A percentile compares a stretch with the other conserved stretches of the same genome.
phyloP scores from a whole-genome alignment of 35 echinoderm and acorn worm genomes.

The Heliocidaris erythrogramma region DNA sequence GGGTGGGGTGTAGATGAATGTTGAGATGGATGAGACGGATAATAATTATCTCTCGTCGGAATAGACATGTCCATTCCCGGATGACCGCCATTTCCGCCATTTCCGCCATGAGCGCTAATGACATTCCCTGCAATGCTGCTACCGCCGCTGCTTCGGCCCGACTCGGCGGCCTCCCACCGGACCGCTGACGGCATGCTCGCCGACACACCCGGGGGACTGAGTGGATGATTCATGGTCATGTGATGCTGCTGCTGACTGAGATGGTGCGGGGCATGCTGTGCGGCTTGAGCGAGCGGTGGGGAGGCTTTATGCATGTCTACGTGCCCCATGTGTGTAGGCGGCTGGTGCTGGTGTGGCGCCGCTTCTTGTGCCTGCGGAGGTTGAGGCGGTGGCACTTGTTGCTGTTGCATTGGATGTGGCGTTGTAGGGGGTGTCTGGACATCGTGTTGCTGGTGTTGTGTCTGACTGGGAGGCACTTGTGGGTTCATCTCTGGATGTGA shows the following conservation, averaged over 20 bases:
- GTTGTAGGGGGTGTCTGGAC: background rate
- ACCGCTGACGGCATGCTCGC: background rate
- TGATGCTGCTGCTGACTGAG: background rate
- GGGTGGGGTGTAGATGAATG: constrained; percentile 12
- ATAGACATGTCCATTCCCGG: constrained; percentile 2
- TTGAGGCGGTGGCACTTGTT: background rate
- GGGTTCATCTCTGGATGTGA: background rate
- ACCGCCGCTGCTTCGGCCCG: background rate
- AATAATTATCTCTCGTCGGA: constrained; percentile 40
- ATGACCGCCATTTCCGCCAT: constrained; percentile 20
- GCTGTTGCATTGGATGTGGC: constrained; percentile 17
- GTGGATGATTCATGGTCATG: constrained; percentile 37
- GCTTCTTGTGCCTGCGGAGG: background rate
- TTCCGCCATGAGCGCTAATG: background rate
- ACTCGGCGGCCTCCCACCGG: background rate
- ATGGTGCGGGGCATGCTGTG: constrained; percentile 2
- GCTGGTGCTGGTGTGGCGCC: background rate
- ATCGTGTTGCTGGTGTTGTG: constrained; percentile 38
- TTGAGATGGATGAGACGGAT: background rate
- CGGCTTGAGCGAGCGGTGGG: background rate
- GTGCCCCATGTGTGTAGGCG: constrained; percentile 29
- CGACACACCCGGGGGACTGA: background rate
- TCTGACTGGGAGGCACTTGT: constrained; percentile 6
- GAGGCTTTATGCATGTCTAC: background rate
- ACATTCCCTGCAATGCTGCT: background rate